A percentile compares a stretch with the other conserved stretches of the same genome.
Conservation (phyloP, 2,113 vertebrate species). For the Myodes glareolus region DNA sequence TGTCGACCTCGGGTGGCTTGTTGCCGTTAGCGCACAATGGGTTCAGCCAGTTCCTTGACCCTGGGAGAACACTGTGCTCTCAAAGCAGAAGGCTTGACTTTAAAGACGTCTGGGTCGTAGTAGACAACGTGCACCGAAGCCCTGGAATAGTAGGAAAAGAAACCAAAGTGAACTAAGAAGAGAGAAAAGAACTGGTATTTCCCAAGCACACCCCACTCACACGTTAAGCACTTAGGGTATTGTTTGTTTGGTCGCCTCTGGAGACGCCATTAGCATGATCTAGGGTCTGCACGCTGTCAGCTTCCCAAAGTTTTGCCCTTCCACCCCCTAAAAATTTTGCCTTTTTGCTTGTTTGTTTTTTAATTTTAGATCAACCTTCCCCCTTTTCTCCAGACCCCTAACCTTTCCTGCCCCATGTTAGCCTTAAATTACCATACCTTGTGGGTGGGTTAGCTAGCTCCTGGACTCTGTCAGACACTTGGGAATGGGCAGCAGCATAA, state of each 20-base stretch:
- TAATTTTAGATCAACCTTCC: not conserved
- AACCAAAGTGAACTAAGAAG: not conserved
- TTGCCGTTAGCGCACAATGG: constrained; percentile 63
- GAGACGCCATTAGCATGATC: not conserved
- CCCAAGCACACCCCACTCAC: not conserved
- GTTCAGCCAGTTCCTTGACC: constrained; percentile 77
- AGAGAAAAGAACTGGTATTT: not conserved
- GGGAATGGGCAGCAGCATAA: constrained; percentile 30
- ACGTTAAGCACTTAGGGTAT: not conserved
- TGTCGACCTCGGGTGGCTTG: not conserved
- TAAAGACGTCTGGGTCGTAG: constrained; percentile 79
- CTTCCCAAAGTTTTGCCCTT: constrained; percentile 29
- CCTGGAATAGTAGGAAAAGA: constrained; percentile 70
- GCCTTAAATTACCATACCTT: constrained; percentile 73
- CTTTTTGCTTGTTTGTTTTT: not conserved
- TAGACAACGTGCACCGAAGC: not conserved
- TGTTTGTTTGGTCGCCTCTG: not conserved
- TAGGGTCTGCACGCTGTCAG: not conserved
- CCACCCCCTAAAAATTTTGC: not conserved
- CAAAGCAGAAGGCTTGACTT: constrained; percentile 81
- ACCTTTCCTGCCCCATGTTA: not conserved
- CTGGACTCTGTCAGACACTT: constrained; percentile 69
- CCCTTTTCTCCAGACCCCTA: not conserved
- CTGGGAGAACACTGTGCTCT: constrained; percentile 81
- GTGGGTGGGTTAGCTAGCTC: constrained; percentile 76